Conservation (phyloP, 2,797 vertebrate species). For the Ibycter americanus region DNA sequence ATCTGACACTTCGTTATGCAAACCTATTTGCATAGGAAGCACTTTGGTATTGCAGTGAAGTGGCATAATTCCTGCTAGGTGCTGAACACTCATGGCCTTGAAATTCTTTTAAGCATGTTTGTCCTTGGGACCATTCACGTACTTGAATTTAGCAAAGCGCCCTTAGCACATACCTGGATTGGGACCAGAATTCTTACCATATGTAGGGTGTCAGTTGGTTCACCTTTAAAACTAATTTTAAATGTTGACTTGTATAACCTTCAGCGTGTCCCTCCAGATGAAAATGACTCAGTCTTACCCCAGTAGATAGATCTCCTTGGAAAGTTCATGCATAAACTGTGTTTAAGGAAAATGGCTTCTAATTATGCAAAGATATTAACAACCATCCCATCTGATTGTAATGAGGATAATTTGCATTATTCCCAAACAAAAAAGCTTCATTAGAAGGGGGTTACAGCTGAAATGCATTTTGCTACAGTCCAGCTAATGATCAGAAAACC, state of each 20-base stretch:
- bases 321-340: conserved; percentile 49
- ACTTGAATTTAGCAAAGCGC: neutral
- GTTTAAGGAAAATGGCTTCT: conserved; percentile 69
- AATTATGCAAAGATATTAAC: conserved; percentile 71
- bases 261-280: neutral
- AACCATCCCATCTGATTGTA: conserved; percentile 68
- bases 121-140: neutral
- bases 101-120: neutral
- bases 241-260: conserved; percentile 2
- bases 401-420: conserved; percentile 71
- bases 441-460: conserved; percentile 34
- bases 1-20: neutral
- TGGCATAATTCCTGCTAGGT: neutral
- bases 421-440: conserved; percentile 43
- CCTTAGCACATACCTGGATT: neutral
- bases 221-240: conserved; percentile 17
- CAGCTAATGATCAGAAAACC: conserved; percentile 30
- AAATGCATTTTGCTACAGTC: conserved; percentile 29
- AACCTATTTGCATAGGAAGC: neutral
- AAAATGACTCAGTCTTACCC: conserved; percentile 38
- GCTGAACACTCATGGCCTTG: neutral
- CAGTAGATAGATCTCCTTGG: conserved; percentile 42
- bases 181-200: neutral
- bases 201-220: neutral
- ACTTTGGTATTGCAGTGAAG: neutral